A percentile compares a stretch with the other conserved stretches of the same genome.
These are phyloP conservation scores for Epsilonema sp. DNA, from an alignment of 2,888 invertebrate species.

Conservation along the genomic window DNA sequence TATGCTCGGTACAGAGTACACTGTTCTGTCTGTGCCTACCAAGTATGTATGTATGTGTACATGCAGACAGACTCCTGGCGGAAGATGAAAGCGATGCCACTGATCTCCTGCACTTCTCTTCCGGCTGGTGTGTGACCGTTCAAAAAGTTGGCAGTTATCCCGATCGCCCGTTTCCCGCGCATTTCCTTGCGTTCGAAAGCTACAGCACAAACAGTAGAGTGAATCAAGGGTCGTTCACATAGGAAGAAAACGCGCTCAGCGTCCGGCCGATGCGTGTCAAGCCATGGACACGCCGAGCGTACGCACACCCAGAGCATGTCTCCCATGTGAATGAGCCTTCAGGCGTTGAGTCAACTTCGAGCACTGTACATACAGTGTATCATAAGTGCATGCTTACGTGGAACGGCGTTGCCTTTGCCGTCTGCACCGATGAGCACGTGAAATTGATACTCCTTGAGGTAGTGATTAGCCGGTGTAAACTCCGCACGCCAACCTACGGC, in stretches of 20 bases:
- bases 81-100: conserved; percentile 79
- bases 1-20: no score
- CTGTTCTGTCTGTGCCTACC: no score
- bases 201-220: no score
- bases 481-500: conserved; percentile 17
- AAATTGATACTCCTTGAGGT: conserved; percentile 78
- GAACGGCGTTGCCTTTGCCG: conserved; percentile 82
- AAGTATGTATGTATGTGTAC: no score
- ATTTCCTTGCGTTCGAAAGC: conserved; percentile 59
- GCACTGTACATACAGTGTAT: not conserved
- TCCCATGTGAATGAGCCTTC: no score
- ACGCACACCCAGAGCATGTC: no score
- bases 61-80: conserved; percentile 97
- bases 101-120: conserved; percentile 77
- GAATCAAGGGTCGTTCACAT: no score
- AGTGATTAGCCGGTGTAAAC: conserved; percentile 36
- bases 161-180: conserved; percentile 86
- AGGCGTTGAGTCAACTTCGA: not conserved
- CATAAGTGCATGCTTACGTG: conserved; percentile 31
- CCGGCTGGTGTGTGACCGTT: conserved; percentile 81
- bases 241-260: no score
- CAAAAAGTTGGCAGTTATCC: conserved; percentile 97
- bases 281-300: no score
- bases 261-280: no score
- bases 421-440: conserved; percentile 88